Conservation (phyloP, 2,888 invertebrate genomes). For the Hofmannophila pseudospretella region DNA sequence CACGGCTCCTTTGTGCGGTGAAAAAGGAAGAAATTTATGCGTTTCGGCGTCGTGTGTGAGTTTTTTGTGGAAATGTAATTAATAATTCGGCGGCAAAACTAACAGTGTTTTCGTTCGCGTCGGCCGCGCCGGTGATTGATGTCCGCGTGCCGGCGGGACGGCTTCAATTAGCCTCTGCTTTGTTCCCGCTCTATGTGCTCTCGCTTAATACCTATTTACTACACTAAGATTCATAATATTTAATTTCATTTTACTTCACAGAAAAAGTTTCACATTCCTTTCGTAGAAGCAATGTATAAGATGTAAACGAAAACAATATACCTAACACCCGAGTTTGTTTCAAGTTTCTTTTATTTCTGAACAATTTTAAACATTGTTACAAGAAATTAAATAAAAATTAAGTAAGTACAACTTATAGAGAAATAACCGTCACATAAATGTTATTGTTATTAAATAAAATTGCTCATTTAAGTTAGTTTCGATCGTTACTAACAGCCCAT, state of each 20-base stretch:
- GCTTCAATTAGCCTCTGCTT: constrained; percentile 45
- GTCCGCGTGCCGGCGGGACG: constrained; percentile 31
- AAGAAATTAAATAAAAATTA: no score
- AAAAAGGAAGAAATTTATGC: constrained; percentile 78
- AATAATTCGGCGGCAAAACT: constrained; percentile 80
- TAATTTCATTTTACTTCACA: no score
- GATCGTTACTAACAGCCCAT: constrained; percentile 64
- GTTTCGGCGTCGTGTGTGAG: constrained; percentile 72
- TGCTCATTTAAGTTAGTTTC: constrained; percentile 60
- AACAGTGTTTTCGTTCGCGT: constrained; percentile 75
- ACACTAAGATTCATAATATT: neutral
- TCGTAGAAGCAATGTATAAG: no score
- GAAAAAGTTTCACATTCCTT: no score
- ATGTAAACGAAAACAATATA: no score
- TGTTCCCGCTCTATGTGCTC: constrained; percentile 12
- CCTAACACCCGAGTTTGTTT: no score
- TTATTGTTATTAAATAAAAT: constrained; percentile 65
- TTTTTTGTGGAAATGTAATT: constrained; percentile 77
- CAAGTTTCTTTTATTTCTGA: no score
- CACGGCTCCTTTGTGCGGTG: constrained; percentile 71
- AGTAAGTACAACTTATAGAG: no score
- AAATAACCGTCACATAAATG: constrained; percentile 57
- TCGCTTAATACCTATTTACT: neutral
- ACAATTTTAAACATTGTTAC: no score
- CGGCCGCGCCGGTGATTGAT: constrained; percentile 57